Base-by-base conservation (phyloP, 2,888 invertebrate genomes). In the Trichopoda pennipes region DNA sequence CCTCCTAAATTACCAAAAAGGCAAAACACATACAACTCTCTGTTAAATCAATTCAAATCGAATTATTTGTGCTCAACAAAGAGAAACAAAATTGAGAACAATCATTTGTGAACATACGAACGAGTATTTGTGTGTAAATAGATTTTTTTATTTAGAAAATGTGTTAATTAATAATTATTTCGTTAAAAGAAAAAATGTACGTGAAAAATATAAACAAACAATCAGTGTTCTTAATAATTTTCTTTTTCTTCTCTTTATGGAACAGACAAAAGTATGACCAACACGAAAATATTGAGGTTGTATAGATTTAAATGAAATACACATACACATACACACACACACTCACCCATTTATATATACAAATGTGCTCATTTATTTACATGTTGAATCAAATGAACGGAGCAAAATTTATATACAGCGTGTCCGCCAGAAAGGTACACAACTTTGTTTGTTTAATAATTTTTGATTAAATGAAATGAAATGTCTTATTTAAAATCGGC, bases 211-310 rank as follows among this genome's bases (percentile, higher is more conserved):
- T 55, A 47, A 77, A 55, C 66, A 66, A 66, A 58, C 21, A 23
- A 19, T 58, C 21, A 47, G 47, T 66, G 74, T 75, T 60, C 21
- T 63, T 53, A 14, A 44, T 66, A 68, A 75, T 60, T 60, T 75
- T 19, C n/a, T n/a, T n/a, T n/a, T n/a, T n/a, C n/a, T n/a, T 35
- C 7, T 47, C 68, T 51, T 42, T 28, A 19, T 60, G 69, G 47
- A 16, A 66, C n/a, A n/a, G 66, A 60, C 68, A 58, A n/a, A 28
- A 64, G n/a, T 73, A 53, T 69, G 58, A 60, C 53, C 72, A 79
- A 79, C 17, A 53, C 66, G 58, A 72, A 72, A 19, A 32, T 9
- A 51, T 56, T 64, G 63, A 56, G 63, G 63, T 74, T 64, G 63
- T 56, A 64, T 56, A 73, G 53, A 72, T 51, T 49, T 35, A n/a